phyloP scores from a whole-genome alignment of 1,140 invertebrate species.

The Papilio helenus region DNA sequence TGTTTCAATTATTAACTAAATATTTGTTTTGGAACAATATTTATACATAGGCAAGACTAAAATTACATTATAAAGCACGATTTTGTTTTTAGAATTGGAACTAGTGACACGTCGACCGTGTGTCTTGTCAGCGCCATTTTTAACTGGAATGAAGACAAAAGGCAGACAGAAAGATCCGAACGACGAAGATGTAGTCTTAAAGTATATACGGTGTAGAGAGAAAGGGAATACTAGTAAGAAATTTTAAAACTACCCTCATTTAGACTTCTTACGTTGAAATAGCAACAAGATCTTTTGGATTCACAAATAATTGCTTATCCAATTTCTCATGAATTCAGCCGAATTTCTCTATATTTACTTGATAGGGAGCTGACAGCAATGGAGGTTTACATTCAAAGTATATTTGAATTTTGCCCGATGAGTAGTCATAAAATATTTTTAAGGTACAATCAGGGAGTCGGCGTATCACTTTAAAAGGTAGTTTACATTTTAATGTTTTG shows the following conservation, averaged over 20 bases:
- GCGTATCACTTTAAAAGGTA: too few relatives aligned
- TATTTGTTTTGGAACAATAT: not conserved
- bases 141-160: constrained; percentile 37
- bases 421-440: not conserved
- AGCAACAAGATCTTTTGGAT: too few relatives aligned
- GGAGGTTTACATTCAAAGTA: too few relatives aligned
- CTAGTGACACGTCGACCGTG: constrained; percentile 49
- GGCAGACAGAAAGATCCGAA: constrained; percentile 41
- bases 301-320: too few relatives aligned
- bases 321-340: too few relatives aligned
- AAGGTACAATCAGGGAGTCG: not conserved
- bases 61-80: not conserved
- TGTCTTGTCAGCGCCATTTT: constrained; percentile 50
- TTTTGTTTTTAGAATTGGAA: constrained; percentile 48
- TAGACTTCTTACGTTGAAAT: not conserved
- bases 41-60: too few relatives aligned
- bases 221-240: constrained; percentile 41
- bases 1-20: not conserved
- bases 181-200: constrained; percentile 46
- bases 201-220: constrained; percentile 48
- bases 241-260: constrained; percentile 11
- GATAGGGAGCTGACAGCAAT: too few relatives aligned
- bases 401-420: too few relatives aligned
- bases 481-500: too few relatives aligned
- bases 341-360: too few relatives aligned